Base-by-base conservation (phyloP, 2,113 vertebrate genomes). In the Eulemur macaco region DNA sequence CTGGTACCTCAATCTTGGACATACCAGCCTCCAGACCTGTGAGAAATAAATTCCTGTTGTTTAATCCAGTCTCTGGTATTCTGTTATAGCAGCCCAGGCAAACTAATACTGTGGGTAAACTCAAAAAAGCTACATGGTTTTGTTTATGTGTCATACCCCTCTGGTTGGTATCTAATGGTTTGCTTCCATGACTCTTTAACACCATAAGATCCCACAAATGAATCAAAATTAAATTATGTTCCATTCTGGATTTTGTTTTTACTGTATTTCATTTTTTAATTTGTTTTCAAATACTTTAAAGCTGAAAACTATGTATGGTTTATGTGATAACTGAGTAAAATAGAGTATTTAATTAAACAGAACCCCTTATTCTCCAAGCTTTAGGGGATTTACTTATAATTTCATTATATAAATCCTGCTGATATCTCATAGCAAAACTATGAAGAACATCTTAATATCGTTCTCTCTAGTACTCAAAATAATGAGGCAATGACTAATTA, bases 291-390 rank as follows among this genome's bases (percentile, higher is more conserved):
- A 84, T 77, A 89, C 74, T 91, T 91, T 89, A 50, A 92, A 95
- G 64, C 54, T 81, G 64, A 81, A 94, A 83, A 73, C 47, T 14
- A 39, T 54, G 45, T 71, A 58, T 92, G 86, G 45, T 77, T 96
- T 96, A 81, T 78, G 73, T 92, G 94, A 87, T 94, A 95, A 96
- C 73, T 63, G 63, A 97, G 47, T 78, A 96, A 91, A 88, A 92
- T 63, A 45, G 29, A 90, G 85, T 95, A 96, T 96, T 96, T 97
- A 96, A 98, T 97, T 96, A 97, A 96, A 96, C 50, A 95, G 77
- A 95, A 77, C 31, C 7, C 64, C 50, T 95, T 54, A 73, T 92
- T 97, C 90, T 73, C 92, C 5, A 58, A 96, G 93, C 87, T 66
- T 90, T 92, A 84, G 78, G n/a, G 80, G 80, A 96, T 96, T 96